Evolutionary conservation across 2,113 vertebrate genomes (phyloP).

Genomic region (Alligator sinensis): DNA sequence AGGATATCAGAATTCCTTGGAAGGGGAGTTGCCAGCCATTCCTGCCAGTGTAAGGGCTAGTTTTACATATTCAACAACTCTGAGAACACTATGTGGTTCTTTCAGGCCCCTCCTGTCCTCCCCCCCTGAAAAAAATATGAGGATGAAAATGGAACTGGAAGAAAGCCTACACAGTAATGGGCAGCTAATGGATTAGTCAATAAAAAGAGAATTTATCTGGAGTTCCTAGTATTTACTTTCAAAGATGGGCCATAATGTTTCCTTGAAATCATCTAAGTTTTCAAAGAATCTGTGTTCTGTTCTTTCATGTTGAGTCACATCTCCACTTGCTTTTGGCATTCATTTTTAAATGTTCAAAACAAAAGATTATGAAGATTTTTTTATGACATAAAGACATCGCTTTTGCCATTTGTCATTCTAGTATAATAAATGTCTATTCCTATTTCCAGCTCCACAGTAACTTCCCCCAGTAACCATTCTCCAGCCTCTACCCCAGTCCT

Average conservation of each 20-base stretch:
- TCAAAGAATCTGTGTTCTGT: conserved; percentile 31
- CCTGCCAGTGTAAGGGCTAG: not conserved
- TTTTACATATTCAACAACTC: not conserved
- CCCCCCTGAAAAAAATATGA: not conserved
- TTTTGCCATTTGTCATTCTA: not conserved
- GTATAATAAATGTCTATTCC: not conserved
- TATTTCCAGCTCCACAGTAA: not conserved
- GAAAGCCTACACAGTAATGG: not conserved
- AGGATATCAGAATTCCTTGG: not conserved
- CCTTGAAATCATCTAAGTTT: conserved; percentile 62
- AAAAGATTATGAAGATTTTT: no score
- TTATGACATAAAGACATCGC: not conserved
- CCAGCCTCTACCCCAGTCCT: not conserved
- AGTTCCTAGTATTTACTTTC: not conserved
- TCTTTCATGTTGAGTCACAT: not conserved
- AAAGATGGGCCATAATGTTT: conserved; percentile 45
- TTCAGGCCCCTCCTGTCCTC: not conserved
- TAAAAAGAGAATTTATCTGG: conserved; percentile 46
- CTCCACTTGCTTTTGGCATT: not conserved
- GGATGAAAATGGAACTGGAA: conserved; percentile 22
- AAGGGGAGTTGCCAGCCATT: not conserved
- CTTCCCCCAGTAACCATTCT: not conserved
- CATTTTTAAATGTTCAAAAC: no score
- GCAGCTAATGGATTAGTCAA: conserved; percentile 39
- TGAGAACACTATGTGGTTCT: not conserved